Evolutionary conservation across 2,797 vertebrate genomes (phyloP).

Genomic region (Champsocephalus esox): DNA sequence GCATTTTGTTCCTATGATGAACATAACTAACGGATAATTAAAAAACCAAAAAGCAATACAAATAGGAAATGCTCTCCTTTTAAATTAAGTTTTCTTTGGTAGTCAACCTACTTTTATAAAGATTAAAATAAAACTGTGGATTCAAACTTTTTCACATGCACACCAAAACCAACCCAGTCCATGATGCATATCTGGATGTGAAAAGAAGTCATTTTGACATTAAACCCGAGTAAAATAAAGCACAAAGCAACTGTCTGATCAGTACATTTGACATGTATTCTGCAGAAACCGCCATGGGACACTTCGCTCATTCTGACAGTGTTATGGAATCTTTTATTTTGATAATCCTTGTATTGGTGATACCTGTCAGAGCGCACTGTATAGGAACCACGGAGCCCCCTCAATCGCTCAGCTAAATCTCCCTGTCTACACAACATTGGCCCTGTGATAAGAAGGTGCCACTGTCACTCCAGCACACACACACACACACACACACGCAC

Average conservation of each 20-base stretch:
- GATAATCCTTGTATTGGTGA: slow-evolving; percentile 74
- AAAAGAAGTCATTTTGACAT: slow-evolving; percentile 66
- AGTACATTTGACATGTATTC: slow-evolving; percentile 63
- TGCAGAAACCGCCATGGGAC: slow-evolving; percentile 69
- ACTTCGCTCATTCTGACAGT: slow-evolving; percentile 70
- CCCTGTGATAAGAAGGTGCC: slow-evolving; percentile 79
- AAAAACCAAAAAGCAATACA: background rate
- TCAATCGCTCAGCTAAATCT: slow-evolving; percentile 80
- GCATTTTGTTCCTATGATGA: slow-evolving; percentile 6
- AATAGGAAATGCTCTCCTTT: background rate
- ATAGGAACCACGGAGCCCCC: slow-evolving; percentile 63
- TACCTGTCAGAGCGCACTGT: slow-evolving; percentile 76
- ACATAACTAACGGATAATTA: background rate
- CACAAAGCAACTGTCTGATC: slow-evolving; percentile 40
- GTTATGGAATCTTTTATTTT: slow-evolving; percentile 76
- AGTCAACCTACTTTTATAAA: slow-evolving; percentile 35
- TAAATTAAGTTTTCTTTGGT: slow-evolving; percentile 1
- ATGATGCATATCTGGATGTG: slow-evolving; percentile 55
- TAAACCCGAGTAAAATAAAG: slow-evolving; percentile 67
- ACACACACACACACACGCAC: slow-evolving; percentile 48
- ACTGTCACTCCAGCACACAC: slow-evolving; percentile 76
- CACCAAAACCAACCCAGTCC: slow-evolving; percentile 39
- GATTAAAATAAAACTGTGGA: slow-evolving; percentile 20
- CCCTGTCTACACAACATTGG: slow-evolving; percentile 74
- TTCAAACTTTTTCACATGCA: slow-evolving; percentile 41